These are phyloP conservation scores for Alcedo atthis DNA, from an alignment of 2,797 vertebrate genomes.

Conservation along the genomic window DNA sequence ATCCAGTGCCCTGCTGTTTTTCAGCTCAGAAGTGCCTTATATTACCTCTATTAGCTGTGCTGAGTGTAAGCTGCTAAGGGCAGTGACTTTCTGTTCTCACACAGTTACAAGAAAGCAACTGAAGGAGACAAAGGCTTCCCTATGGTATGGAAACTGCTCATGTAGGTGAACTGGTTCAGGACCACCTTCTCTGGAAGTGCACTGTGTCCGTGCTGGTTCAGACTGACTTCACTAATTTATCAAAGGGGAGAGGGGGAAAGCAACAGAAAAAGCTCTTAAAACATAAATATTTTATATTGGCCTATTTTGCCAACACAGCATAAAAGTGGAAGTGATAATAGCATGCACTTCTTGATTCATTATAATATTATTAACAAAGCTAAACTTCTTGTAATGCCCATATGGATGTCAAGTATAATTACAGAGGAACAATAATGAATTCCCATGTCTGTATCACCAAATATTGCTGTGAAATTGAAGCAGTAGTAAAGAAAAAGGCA, in stretches of 20 bases:
- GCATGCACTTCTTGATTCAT: slow-evolving; percentile 22
- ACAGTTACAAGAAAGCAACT: background rate
- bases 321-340: slow-evolving; percentile 37
- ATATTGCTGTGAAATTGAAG: slow-evolving; percentile 29
- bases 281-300: slow-evolving; percentile 53
- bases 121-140: background rate
- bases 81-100: background rate
- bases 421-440: slow-evolving; percentile 32
- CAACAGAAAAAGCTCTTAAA: background rate
- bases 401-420: slow-evolving; percentile 54
- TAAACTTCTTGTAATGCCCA: background rate
- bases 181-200: background rate
- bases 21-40: background rate
- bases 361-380: slow-evolving; percentile 36
- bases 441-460: slow-evolving; percentile 38
- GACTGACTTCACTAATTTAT: background rate
- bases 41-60: background rate
- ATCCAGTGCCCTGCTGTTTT: background rate
- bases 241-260: background rate
- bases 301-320: slow-evolving; percentile 43
- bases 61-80: background rate
- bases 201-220: background rate
- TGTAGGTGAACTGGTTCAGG: background rate
- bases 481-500: slow-evolving; percentile 5
- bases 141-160: background rate